phyloP scores from a whole-genome alignment of 2,888 invertebrate species.

The Platypus cylindrus region DNA sequence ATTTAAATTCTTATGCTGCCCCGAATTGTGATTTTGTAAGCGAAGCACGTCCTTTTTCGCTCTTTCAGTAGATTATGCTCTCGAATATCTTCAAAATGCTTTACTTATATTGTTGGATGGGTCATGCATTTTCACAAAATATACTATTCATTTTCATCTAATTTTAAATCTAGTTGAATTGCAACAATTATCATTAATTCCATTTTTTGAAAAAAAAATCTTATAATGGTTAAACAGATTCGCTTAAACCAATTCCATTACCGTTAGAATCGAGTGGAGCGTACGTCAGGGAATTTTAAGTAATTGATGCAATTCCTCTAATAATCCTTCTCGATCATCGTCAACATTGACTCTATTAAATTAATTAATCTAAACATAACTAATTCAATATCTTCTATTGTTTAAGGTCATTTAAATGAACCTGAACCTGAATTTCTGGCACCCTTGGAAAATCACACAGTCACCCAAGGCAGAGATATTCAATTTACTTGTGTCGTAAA shows the following conservation, averaged over 20 bases:
- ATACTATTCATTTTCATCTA: constrained; percentile 11
- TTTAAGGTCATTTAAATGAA: constrained; percentile 55
- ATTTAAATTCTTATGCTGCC: constrained; percentile 33
- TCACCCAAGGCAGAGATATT: constrained; percentile 76
- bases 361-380: not conserved
- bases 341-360: not conserved
- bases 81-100: constrained; percentile 35
- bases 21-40: constrained; percentile 27
- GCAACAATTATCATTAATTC: no score
- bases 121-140: constrained; percentile 19
- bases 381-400: constrained; percentile 12
- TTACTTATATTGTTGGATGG: constrained; percentile 32
- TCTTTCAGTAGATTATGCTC: constrained; percentile 33
- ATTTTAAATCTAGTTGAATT: no score
- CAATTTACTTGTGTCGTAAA: constrained; percentile 85
- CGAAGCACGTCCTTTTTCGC: constrained; percentile 33
- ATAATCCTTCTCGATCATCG: no score
- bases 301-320: no score
- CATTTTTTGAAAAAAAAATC: no score
- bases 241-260: no score
- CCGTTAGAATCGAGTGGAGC: no score
- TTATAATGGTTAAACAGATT: no score
- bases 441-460: constrained; percentile 74
- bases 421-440: constrained; percentile 72
- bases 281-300: no score